Evolutionary conservation across 2,888 invertebrate species (phyloP).

Genomic region (Caenorhabditis sulstoni): DNA sequence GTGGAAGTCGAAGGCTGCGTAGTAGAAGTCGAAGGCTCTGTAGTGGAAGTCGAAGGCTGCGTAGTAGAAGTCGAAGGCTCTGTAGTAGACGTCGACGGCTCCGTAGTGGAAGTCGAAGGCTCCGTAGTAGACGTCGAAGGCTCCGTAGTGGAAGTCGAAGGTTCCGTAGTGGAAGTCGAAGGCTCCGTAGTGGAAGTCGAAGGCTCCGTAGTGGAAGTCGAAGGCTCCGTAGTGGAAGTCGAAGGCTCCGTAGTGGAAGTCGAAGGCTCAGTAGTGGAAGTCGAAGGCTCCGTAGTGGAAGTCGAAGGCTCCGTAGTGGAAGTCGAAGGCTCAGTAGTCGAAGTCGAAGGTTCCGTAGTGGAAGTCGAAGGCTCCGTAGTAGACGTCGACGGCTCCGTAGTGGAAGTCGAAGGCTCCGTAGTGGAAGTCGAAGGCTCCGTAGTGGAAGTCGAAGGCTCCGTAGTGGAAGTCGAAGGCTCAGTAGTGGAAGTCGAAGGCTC

Average conservation of each 20-base stretch:
- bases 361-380: background rate
- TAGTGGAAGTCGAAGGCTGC: background rate
- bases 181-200: background rate
- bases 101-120: background rate
- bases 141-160: background rate
- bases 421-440: background rate
- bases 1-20: too few relatives aligned
- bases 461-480: background rate
- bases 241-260: background rate
- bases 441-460: background rate
- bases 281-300: background rate
- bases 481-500: slow-evolving; percentile 4
- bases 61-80: background rate
- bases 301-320: background rate
- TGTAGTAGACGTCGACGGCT: background rate
- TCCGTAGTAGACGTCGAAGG: background rate
- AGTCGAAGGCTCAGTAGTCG: background rate
- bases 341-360: background rate
- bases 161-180: background rate
- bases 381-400: background rate
- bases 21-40: background rate
- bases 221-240: background rate
- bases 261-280: background rate
- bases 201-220: background rate
- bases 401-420: background rate